Evolutionary conservation across 2,113 vertebrate genomes (phyloP), one percentile per base, ranked within the genome.

Genomic region (Cranoglanis bouderius): DNA sequence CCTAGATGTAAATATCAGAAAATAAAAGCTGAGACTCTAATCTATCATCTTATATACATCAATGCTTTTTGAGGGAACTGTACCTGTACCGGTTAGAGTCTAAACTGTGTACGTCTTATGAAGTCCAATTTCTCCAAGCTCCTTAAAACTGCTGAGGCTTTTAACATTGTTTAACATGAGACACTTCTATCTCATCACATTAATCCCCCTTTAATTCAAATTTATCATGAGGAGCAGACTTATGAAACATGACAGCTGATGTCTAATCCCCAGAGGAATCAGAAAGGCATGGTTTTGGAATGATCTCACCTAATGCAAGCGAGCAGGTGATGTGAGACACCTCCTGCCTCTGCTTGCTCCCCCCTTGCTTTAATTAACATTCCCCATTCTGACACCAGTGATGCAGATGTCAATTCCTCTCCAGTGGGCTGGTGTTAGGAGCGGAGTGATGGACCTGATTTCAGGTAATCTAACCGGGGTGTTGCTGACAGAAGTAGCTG

Each of bases 321-420:
- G 43, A 91, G 80, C 92, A 90, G 87, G 88, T 90, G 88, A 92
- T 32, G n/a, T 40, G 29, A 89, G 87, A 85, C 87, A 91, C 83
- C 87, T 90, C 84, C 85, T n/a, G 32, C 5, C 82, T 26, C 86
- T 87, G 89, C 59, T 82, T 32, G 12, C 43, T 53, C 29, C 32
- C 35, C 90, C 87, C 85, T 49, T 88, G 88, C 81, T 70, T 90
- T 82, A 57, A 92, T 94, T 93, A 92, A 92, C 93, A 94, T 94
- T 91, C 83, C n/a, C 85, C 88, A 87, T 59, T 86, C 84, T 91
- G 92, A 91, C 89, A 88, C 74, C 78, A 51, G 85, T 29, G 32
- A 93, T 95, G 93, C 91, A 90, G 92, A 92, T 92, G 93, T 90
- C 92, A 92, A 89, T 95, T 93, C 93, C 90, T 87, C 57, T 88